Evolutionary conservation across 2,797 vertebrate genomes (phyloP), one percentile per base, ranked within the genome.

Genomic region (Botia kubotai): DNA sequence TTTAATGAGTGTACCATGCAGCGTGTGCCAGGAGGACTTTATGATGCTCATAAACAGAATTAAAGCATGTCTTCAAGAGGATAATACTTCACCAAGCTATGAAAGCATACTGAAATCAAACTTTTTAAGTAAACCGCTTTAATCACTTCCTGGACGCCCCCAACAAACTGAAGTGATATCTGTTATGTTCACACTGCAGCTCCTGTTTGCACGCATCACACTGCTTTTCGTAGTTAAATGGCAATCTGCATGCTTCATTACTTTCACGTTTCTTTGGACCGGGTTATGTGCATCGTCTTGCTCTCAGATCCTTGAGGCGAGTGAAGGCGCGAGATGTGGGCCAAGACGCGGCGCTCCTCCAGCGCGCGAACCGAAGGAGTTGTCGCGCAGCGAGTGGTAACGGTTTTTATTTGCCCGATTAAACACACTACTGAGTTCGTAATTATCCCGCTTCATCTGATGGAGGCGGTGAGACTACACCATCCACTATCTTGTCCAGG

Each of bases 31-130:
- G 91, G 88, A 90, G 89, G 84, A 89, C 85, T 91, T 93, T 92
- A 92, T 90, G 80, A 90, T 85, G 67, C 57, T 88, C 89, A 89
- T 93, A 93, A 93, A 93, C 86, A 89, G 85, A 86, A 89, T 91
- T 92, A 90, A 89, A 87, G 82, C 84, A 87, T 84, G 85, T 91
- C 89, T 87, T 81, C 81, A 86, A 78, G 85, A 88, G 84, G 90
- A 90, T 90, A 88, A 91, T 85, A 39, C 82, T 81, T 82, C 72
- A 71, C 23, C 29, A 52, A 66, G 66, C 77, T 33, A 58, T 66
- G 13, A 80, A 75, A 71, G 65, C 46, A 17, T 10, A 66, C 57
- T 4, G 14, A 21, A 69, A 70, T 55, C 36, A 75, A 55, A 65
- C 57, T 65, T 66, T 23, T 46, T 58, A 26, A 21, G 12, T 46